Evolutionary conservation across 2,888 invertebrate species (phyloP).

Genomic region (Gibbula magus): DNA sequence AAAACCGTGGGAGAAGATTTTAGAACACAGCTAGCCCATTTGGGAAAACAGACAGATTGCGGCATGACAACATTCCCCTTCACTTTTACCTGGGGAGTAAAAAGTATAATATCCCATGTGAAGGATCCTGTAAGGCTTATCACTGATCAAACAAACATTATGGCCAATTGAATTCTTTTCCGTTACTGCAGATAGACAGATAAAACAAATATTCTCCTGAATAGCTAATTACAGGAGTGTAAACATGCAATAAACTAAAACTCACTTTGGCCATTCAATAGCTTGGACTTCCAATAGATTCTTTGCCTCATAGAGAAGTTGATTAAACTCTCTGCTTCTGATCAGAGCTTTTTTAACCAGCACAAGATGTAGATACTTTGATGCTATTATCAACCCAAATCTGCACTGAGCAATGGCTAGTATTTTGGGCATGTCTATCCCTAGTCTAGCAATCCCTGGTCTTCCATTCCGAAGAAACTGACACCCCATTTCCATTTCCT

Average conservation of each 20-base stretch:
- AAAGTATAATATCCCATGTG: too few species aligned
- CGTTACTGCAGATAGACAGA: too few species aligned
- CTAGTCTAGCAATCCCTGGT: constrained; percentile 28
- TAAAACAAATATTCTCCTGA: too few species aligned
- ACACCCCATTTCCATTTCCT: constrained; percentile 34
- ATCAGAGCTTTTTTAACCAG: constrained; percentile 33
- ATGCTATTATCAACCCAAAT: constrained; percentile 50
- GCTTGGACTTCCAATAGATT: constrained; percentile 39
- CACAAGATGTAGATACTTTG: constrained; percentile 45
- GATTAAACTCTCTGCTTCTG: constrained; percentile 21
- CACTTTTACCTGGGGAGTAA: too few species aligned
- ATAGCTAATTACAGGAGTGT: too few species aligned
- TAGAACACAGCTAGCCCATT: too few species aligned
- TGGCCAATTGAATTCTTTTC: too few species aligned
- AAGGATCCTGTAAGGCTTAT: too few species aligned
- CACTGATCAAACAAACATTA: too few species aligned
- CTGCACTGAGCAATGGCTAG: constrained; percentile 50
- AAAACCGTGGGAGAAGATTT: too few species aligned
- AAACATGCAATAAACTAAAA: neutral
- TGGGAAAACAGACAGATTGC: too few species aligned
- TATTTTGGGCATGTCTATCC: constrained; percentile 42
- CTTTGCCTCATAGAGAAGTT: constrained; percentile 46
- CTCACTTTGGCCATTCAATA: constrained; percentile 49
- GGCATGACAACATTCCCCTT: too few species aligned
- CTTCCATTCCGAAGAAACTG: constrained; percentile 33